Base-by-base conservation (phyloP, 1,140 invertebrate species). In the Eumeta japonica region DNA sequence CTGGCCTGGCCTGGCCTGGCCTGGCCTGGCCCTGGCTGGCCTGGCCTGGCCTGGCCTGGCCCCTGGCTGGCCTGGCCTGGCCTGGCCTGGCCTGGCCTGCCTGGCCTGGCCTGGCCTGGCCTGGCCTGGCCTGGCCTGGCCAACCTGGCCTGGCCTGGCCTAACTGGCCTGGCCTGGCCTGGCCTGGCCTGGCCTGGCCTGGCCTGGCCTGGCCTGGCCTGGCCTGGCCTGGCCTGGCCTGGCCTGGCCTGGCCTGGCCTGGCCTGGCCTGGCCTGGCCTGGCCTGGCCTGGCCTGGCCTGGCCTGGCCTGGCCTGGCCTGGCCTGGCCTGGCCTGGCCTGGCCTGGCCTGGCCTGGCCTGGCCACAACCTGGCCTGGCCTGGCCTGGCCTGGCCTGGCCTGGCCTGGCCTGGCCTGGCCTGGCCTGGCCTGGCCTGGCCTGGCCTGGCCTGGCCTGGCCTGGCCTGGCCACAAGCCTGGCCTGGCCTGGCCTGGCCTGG, bases 201-300 rank as follows among this genome's bases (percentile, higher is more conserved):
- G 36, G 37, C 47, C 45, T 39, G 36, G 37, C 47, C 45, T 39
- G 39, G 28, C 20, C 20, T 24, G 39, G 28, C 20, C 20, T 24
- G 20, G n/a, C 20, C 20, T 24, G 20, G n/a, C 5, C 20, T 24
- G 20, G n/a, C 20, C 20, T 24, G 20, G n/a, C 20, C 20, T 24
- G 20, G n/a, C 20, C 20, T 24, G 20, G n/a, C 20, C 20, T 24
- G 20, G n/a, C 20, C 20, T 24, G 20, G n/a, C 20, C 20, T 24
- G 20, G n/a, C 20, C 20, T 24, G 20, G n/a, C 20, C 20, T 24
- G 20, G n/a, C 20, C 20, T 24, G 20, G n/a, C 20, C 20, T 24
- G 20, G n/a, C 20, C 20, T 24, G 20, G n/a, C 20, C 20, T 24
- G 20, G n/a, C n/a, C 20, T 24, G 20, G n/a, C 20, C 20, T 24